phyloP scores from a whole-genome alignment of 1,140 invertebrate species.

The Euura lappo region DNA sequence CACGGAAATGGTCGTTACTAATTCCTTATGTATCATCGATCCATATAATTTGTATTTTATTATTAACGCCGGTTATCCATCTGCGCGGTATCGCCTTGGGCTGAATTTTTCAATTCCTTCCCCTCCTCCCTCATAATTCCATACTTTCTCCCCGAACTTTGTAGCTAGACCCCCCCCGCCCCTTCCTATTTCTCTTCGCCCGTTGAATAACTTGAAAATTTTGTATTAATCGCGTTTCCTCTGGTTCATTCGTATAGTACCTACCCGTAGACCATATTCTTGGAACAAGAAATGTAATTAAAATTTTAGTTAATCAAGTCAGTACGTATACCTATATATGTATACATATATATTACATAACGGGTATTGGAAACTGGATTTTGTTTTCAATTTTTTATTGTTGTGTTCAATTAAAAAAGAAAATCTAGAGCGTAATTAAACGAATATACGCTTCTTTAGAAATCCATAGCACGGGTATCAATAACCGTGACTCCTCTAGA shows the following conservation, averaged over 20 bases:
- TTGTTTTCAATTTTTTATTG: not conserved
- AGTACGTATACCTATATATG: too few species aligned
- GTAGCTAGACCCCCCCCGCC: not conserved
- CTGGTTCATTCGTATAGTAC: not conserved
- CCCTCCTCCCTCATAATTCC: conserved; percentile 14
- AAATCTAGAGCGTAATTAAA: conserved; percentile 1
- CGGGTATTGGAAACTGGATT: not conserved
- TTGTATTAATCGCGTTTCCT: not conserved
- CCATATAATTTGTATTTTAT: conserved; percentile 52
- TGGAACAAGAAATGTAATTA: not conserved
- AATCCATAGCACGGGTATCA: not conserved
- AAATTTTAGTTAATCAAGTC: not conserved
- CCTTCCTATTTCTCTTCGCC: conserved; percentile 4
- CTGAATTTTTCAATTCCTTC: conserved; percentile 30
- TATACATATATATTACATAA: too few species aligned
- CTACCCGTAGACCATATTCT: too few species aligned
- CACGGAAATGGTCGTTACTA: conserved; percentile 41
- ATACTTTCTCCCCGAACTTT: conserved; percentile 39
- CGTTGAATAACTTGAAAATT: not conserved
- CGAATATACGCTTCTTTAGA: conserved; percentile 1
- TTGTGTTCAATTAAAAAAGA: too few species aligned
- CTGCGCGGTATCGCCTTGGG: conserved; percentile 39
- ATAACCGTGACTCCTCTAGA: not conserved
- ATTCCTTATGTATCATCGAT: conserved; percentile 46
- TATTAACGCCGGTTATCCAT: conserved; percentile 38